Percentiles rank a stretch among this genome's conserved stretches.
Conservation (phyloP, 2,113 vertebrate genomes). For the Hemibagrus wyckioides region DNA sequence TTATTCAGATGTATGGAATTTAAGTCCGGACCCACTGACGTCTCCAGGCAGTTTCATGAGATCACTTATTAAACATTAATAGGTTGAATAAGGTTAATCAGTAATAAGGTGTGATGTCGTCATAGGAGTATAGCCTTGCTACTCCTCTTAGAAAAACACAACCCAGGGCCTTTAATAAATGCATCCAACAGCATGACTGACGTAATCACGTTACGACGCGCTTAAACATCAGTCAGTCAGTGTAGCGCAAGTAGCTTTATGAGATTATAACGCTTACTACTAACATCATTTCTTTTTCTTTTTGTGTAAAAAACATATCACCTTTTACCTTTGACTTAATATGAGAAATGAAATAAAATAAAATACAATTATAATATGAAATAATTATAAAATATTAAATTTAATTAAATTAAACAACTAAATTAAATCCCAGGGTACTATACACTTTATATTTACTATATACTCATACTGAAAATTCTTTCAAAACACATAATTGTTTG, state of each 20-base stretch:
- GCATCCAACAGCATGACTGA: not conserved
- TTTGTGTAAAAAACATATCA: not conserved
- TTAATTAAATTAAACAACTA: no score
- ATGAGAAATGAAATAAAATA: not conserved
- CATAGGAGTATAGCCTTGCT: not conserved
- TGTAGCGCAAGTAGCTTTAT: not conserved
- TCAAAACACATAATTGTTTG: not conserved
- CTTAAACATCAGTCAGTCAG: not conserved
- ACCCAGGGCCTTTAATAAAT: not conserved
- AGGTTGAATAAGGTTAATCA: conserved; percentile 20
- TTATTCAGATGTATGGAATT: not conserved
- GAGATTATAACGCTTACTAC: not conserved
- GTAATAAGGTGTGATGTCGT: not conserved
- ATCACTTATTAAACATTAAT: conserved; percentile 24
- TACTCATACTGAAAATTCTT: not conserved
- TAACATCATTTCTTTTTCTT: not conserved
- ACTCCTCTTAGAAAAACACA: conserved; percentile 21
- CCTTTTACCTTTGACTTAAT: not conserved
- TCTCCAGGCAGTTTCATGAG: not conserved
- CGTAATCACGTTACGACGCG: not conserved
- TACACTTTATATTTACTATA: no score
- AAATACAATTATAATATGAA: not conserved
- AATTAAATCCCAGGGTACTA: not conserved
- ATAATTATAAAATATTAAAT: no score
- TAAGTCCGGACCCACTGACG: not conserved